Base-by-base conservation (phyloP, 1,140 invertebrate species). In the Meloidogyne chitwoodi region DNA sequence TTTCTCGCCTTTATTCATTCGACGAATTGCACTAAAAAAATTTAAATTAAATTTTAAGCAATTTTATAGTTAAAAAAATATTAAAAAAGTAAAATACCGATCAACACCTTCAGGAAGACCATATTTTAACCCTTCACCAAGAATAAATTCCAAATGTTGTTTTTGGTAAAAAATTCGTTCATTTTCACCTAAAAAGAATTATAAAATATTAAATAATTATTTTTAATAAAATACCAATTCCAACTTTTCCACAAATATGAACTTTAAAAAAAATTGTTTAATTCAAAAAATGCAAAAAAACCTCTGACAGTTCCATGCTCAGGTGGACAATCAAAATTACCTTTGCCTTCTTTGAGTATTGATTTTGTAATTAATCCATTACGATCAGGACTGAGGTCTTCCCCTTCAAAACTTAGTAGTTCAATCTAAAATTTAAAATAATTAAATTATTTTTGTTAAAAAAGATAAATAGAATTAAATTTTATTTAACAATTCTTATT, bases 41-140 rank as follows among this genome's bases (percentile, higher is more conserved):
- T 31, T 41, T 63, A 26, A 72, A 3, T 34, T 34, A 27, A 27
- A 14, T 26, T 27, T 71, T 6, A 76, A 67, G 22, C 26, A 2
- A 6, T 27, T 11, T 27, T 24, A 16, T 75, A 0, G 8, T 4
- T 10, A 14, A 16, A 69, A 69, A 38, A n/a, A n/a, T n/a, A n/a
- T 19, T 24, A 41, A 44, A 22, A 16, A 27, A 48, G 29, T 24
- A 62, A 75, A 41, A 19, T 56, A 68, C 75, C 14, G 90, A 87
- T 98, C 96, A 22, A 98, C 86, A 2, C 94, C 95, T 56, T 91
- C 90, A 24, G 93, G 90, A 22, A 98, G 88, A 77, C 91, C 91
- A 62, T 88, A 86, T 75, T 93, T 92, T 69, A 88, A 89, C 24
- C 93, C 94, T 89, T 97, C 95, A 0, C 94, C 94, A n/a, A 96